Evolutionary conservation across 2,888 invertebrate species (phyloP).

Genomic region (Macroteleia sp.): DNA sequence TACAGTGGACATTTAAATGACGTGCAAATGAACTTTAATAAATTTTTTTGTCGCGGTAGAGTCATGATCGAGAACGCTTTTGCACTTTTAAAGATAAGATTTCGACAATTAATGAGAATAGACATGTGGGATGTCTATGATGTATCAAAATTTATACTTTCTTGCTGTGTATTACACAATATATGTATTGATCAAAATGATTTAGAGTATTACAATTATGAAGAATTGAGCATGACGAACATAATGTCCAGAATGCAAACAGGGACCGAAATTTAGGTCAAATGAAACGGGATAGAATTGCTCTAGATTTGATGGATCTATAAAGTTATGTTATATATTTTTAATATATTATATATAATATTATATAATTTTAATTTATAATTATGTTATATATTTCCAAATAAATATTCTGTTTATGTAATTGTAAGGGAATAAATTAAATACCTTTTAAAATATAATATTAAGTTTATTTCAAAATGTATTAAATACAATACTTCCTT

Average conservation of each 20-base stretch:
- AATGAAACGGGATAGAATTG: conserved; percentile 24
- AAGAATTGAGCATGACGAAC: conserved; percentile 7
- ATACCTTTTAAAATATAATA: too few relatives aligned
- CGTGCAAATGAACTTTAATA: conserved; percentile 6
- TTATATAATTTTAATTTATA: too few relatives aligned
- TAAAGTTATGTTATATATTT: too few relatives aligned
- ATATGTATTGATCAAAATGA: neutral
- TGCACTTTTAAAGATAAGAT: conserved; percentile 14
- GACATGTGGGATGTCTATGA: conserved; percentile 2
- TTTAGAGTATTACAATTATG: conserved; percentile 7
- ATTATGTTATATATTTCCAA: too few relatives aligned
- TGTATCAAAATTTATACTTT: conserved; percentile 22
- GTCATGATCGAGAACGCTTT: conserved; percentile 23
- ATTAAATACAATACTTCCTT: too few relatives aligned
- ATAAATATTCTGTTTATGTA: too few relatives aligned
- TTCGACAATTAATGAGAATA: conserved; percentile 10
- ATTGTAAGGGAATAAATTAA: too few relatives aligned
- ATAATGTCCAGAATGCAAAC: conserved; percentile 2
- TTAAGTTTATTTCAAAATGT: too few relatives aligned
- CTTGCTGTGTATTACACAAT: conserved; percentile 35
- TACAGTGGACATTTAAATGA: neutral
- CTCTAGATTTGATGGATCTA: neutral
- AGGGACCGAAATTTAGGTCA: conserved; percentile 15
- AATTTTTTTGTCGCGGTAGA: neutral
- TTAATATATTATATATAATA: too few relatives aligned